A percentile compares a stretch with the other conserved stretches of the same genome.
These are phyloP conservation scores for Dromas ardeola DNA, from an alignment of 2,113 vertebrate species.

Conservation along the genomic window DNA sequence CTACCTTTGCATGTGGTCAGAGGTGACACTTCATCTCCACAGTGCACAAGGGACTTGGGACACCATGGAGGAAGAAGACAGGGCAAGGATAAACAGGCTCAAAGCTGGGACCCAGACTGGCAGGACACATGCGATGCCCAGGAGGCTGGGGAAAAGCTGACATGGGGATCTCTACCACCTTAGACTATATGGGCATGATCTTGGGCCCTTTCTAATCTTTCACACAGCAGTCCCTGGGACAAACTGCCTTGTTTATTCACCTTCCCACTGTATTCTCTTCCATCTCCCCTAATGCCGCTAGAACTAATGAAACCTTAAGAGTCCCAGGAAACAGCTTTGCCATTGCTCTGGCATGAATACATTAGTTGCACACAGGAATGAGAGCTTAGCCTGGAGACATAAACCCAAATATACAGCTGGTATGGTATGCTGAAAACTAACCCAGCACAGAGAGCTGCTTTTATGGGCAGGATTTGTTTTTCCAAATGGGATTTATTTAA, in stretches of 20 bases:
- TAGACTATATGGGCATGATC: not conserved
- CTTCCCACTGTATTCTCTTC: not conserved
- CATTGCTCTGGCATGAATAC: conserved; percentile 1
- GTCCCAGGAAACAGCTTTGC: not conserved
- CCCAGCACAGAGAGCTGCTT: conserved; percentile 54
- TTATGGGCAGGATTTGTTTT: conserved; percentile 65
- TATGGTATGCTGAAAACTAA: conserved; percentile 38
- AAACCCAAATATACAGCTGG: conserved; percentile 61
- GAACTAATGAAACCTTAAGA: not conserved
- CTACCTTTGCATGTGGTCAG: not conserved
- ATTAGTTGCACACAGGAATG: conserved; percentile 24
- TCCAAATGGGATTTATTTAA: conserved; percentile 70
- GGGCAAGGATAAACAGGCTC: not conserved
- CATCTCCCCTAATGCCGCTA: not conserved
- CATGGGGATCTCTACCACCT: not conserved
- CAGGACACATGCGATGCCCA: not conserved
- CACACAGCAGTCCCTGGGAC: not conserved
- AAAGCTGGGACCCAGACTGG: not conserved
- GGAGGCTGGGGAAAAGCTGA: not conserved
- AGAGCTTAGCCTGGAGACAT: conserved; percentile 48
- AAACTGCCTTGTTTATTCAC: not conserved
- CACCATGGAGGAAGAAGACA: not conserved
- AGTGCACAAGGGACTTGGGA: not conserved
- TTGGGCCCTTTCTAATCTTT: not conserved
- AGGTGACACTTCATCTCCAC: not conserved